Evolutionary conservation across 2,888 invertebrate species (phyloP).

Genomic region (Invenusta paracnida): DNA sequence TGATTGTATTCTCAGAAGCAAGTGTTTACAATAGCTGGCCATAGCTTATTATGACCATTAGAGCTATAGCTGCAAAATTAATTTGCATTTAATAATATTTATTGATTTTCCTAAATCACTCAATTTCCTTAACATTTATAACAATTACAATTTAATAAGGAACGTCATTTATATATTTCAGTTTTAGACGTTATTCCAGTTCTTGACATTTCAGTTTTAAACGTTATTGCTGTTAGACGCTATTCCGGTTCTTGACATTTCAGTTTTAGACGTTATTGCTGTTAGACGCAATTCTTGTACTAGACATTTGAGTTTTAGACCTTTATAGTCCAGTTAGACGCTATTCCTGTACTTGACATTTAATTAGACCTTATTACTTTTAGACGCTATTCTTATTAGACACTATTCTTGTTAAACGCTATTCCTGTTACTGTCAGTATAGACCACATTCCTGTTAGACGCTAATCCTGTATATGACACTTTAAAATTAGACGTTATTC

Average conservation of each 20-base stretch:
- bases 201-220: no score
- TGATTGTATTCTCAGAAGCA: neutral
- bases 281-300: no score
- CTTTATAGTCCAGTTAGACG: no score
- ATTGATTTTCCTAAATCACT: neutral
- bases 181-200: neutral
- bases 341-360: neutral
- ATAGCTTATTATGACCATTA: neutral
- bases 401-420: neutral
- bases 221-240: no score
- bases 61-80: neutral
- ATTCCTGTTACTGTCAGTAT: neutral
- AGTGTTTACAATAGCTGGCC: neutral
- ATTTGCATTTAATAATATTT: neutral
- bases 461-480: neutral
- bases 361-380: neutral
- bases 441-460: constrained; percentile 10
- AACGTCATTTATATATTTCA: neutral
- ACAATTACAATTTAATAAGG: neutral
- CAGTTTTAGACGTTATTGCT: no score
- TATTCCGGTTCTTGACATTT: no score
- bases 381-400: neutral
- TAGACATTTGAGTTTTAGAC: no score
- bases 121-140: neutral
- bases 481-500: neutral